phyloP scores from a whole-genome alignment of 2,113 vertebrate genomes.

The Hemibates koningsi region DNA sequence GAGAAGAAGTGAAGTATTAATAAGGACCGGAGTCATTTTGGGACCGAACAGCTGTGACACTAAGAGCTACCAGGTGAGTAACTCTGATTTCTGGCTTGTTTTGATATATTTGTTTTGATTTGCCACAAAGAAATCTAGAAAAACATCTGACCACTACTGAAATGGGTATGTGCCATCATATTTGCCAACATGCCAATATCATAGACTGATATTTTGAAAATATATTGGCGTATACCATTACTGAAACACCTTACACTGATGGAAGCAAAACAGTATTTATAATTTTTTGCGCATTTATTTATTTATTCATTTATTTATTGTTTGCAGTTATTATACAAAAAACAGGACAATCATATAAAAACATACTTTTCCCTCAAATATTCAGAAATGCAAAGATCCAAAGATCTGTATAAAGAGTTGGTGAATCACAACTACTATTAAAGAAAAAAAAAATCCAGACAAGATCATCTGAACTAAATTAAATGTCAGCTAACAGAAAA shows the following conservation, averaged over 20 bases:
- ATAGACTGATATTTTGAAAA: background rate
- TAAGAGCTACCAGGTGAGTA: conserved; percentile 1
- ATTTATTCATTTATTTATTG: background rate
- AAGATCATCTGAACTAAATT: background rate
- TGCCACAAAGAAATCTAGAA: background rate
- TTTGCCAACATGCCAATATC: background rate
- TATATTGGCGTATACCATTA: background rate
- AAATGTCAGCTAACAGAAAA: background rate
- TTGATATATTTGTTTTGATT: background rate
- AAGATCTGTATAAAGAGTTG: background rate
- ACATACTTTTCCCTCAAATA: background rate
- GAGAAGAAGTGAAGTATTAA: background rate
- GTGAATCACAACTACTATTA: background rate
- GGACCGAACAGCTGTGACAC: background rate
- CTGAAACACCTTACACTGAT: background rate
- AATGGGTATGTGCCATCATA: background rate
- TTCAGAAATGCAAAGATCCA: background rate
- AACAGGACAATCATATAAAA: background rate
- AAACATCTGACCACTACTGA: background rate
- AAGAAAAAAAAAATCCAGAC: background rate
- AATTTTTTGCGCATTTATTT: background rate
- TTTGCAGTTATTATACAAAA: background rate
- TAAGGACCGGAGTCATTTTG: background rate
- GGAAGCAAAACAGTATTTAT: background rate
- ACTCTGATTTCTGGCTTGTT: background rate